These are phyloP conservation scores for Pterocles burchelli DNA, from an alignment of 2,113 vertebrate genomes.

Conservation along the genomic window DNA sequence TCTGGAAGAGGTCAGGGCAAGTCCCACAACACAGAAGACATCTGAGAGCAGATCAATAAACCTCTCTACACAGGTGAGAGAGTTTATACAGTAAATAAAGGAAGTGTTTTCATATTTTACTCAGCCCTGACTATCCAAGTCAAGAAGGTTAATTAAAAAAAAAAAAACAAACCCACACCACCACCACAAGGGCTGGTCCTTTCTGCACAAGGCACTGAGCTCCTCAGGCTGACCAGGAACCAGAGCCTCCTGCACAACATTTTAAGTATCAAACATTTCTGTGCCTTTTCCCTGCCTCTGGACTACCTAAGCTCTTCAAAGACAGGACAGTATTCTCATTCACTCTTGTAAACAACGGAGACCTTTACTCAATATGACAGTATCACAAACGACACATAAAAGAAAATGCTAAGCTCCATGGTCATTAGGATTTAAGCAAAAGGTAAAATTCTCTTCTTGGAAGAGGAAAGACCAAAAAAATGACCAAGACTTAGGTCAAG, in stretches of 20 bases:
- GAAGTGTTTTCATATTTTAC: background rate
- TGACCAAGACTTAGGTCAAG: background rate
- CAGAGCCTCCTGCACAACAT: background rate
- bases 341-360: background rate
- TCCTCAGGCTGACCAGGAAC: background rate
- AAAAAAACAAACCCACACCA: background rate
- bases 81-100: background rate
- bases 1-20: background rate
- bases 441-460: background rate
- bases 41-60: background rate
- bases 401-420: background rate
- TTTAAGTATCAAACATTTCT: background rate
- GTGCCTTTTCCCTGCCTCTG: background rate
- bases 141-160: background rate
- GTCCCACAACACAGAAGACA: background rate
- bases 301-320: background rate
- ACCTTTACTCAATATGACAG: background rate
- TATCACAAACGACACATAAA: background rate
- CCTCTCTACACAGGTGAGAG: background rate
- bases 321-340: background rate
- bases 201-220: background rate
- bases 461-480: background rate
- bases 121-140: background rate
- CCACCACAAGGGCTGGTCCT: background rate
- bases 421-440: background rate